Conservation (phyloP, 2,113 vertebrate genomes). For the Leucopsar rothschildi region DNA sequence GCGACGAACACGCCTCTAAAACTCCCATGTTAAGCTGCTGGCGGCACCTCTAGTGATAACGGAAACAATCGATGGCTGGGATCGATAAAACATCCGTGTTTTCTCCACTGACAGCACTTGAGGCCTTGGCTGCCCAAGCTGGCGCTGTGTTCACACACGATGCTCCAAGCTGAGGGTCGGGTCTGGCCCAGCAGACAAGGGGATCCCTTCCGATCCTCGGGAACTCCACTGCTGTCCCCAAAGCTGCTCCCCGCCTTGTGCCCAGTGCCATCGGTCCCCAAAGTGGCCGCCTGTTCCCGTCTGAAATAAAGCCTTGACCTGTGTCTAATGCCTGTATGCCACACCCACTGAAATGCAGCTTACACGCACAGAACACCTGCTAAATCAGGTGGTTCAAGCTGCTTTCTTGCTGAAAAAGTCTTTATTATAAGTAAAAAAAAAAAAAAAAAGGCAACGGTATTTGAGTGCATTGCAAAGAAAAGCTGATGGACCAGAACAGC, state of each 20-base stretch:
- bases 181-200: rapidly evolving
- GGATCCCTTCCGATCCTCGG: rapidly evolving
- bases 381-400: neutral
- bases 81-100: too few relatives aligned
- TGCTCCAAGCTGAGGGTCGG: neutral
- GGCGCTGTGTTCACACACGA: rapidly evolving
- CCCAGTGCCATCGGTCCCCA: neutral
- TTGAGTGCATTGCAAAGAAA: neutral
- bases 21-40: neutral
- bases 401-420: neutral
- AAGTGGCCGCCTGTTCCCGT: rapidly evolving
- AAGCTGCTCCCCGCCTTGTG: rapidly evolving
- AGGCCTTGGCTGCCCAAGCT: neutral
- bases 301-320: neutral
- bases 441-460: too few relatives aligned
- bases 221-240: neutral
- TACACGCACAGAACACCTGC: rapidly evolving
- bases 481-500: neutral
- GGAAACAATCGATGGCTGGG: rapidly evolving
- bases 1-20: rapidly evolving
- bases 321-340: rapidly evolving
- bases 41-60: rapidly evolving
- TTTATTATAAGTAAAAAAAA: neutral
- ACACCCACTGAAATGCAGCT: neutral
- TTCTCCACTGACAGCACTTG: rapidly evolving